Base-by-base conservation (phyloP, 2,113 vertebrate genomes). In the Lasiurus cinereus region DNA sequence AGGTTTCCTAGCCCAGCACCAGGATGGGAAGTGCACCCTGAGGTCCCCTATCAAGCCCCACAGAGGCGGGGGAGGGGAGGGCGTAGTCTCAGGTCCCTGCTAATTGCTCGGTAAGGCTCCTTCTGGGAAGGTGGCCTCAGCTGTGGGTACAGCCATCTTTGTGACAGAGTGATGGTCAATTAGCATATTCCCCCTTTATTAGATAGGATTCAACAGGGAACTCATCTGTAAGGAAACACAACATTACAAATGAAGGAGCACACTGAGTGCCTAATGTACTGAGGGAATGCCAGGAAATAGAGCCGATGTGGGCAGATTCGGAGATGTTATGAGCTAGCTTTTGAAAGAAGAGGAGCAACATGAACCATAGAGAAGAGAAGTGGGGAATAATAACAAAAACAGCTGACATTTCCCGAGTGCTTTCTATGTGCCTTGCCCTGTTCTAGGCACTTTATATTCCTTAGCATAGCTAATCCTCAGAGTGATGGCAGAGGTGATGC, bases 381-480 rank as follows among this genome's bases (percentile, higher is more conserved):
- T 16, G 54, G 52, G 46, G 31, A 2, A 31, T 27, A 18, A 6
- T 46, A 33, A 48, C 64, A 66, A 76, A 59, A 92, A 21, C 21
- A 73, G 67, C 67, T 6, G 24, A 6, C 3, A 0, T 64, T 48
- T 22, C 76, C 19, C 3, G 9, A 33, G 13, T 5, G 7, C 54
- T 64, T 14, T 2, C 76, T 52, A 0, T 11, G 15, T 39, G 31
- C 83, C 66, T 24, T 24, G 73, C 33, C 2, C 67, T 6, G 0
- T 24, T 39, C 21, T 52, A 78, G 39, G 22, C 0, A 2, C 43
- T 15, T 83, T 22, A 11, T 14, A 0, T 1, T 0, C 46, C 78
- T 70, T 1, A 10, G 33, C 33, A 19, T 56, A 22, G 74, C 31
- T 0, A 3, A 6, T 33, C 31, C 66, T 84, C 52, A 6, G 29